Evolutionary conservation across 2,113 vertebrate species (phyloP).

Genomic region (Gallinago media): DNA sequence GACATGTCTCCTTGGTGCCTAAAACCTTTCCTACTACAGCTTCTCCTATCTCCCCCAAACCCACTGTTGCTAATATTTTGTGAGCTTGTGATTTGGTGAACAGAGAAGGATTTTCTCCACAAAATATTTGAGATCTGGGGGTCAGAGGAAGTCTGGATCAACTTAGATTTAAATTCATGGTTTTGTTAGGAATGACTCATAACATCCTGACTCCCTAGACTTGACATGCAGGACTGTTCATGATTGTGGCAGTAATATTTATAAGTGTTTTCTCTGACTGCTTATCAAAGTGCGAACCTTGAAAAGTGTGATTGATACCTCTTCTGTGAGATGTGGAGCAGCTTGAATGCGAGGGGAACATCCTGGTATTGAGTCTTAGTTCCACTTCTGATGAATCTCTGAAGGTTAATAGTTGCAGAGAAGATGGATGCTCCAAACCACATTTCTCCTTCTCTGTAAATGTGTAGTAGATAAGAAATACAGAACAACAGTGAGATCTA

Average conservation of each 20-base stretch:
- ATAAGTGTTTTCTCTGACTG: neutral
- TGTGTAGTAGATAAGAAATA: neutral
- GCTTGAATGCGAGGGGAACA: neutral
- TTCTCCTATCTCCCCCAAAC: neutral
- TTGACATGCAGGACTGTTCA: neutral
- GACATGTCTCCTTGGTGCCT: neutral
- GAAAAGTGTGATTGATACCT: neutral
- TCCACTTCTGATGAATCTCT: neutral
- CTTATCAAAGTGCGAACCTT: neutral
- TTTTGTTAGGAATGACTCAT: neutral
- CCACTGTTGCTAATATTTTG: neutral
- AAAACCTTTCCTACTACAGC: neutral
- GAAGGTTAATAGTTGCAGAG: neutral
- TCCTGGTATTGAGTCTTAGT: neutral
- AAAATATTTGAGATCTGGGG: neutral
- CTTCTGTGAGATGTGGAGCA: neutral
- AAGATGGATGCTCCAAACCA: neutral
- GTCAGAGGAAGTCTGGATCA: neutral
- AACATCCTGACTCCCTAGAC: neutral
- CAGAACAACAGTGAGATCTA: neutral
- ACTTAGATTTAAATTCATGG: neutral
- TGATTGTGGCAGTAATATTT: neutral
- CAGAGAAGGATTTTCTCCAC: neutral
- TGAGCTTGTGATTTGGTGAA: neutral
- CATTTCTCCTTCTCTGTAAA: neutral